Evolutionary conservation across 1,140 invertebrate species (phyloP).

Genomic region (Zelostemma sp.): DNA sequence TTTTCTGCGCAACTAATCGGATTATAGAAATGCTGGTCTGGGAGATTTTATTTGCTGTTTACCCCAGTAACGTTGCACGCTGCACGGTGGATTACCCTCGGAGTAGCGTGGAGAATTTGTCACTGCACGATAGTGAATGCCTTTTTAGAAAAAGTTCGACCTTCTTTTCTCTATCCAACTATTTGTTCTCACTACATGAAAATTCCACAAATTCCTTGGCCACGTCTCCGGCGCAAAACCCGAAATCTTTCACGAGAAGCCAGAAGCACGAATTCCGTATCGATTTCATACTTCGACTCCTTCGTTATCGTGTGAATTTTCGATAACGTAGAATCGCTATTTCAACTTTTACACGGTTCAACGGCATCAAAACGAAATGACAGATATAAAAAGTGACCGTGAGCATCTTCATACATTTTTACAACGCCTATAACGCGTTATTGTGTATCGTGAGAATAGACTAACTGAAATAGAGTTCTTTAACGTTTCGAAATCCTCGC

Average conservation of each 20-base stretch:
- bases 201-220: neutral
- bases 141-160: conserved; percentile 13
- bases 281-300: neutral
- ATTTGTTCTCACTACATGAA: neutral
- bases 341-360: neutral
- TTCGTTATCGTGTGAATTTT: conserved; percentile 1
- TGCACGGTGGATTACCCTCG: conserved; percentile 46
- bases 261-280: neutral
- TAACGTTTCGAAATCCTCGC: neutral
- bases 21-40: conserved; percentile 51
- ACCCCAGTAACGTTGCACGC: conserved; percentile 44
- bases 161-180: neutral
- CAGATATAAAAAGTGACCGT: conserved; percentile 40
- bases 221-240: neutral
- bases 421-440: conserved; percentile 54
- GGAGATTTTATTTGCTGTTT: conserved; percentile 37
- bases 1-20: conserved; percentile 55
- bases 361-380: conserved; percentile 2
- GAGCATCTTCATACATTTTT: conserved; percentile 63
- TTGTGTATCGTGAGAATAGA: conserved; percentile 36
- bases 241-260: neutral
- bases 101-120: conserved; percentile 49
- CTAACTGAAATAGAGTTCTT: conserved; percentile 19
- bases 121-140: conserved; percentile 41
- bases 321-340: neutral